Evolutionary conservation across 2,888 invertebrate genomes (phyloP).

Genomic region (Abrostola triplasia): DNA sequence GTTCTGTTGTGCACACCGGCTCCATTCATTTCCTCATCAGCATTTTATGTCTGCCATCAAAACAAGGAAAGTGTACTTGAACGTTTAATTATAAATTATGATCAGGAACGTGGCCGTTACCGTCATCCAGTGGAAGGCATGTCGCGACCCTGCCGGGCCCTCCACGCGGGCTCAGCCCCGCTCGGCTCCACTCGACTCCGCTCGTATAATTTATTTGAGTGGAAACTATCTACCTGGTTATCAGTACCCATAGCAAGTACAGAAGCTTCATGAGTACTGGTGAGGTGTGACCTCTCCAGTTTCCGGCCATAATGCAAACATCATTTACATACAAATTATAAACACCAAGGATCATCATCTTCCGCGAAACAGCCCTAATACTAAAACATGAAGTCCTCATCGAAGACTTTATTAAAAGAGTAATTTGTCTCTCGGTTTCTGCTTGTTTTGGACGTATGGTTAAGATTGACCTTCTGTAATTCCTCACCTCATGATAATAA

Average conservation of each 20-base stretch:
- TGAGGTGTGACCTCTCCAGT: too few species aligned
- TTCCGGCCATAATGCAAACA: too few species aligned
- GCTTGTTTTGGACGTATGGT: too few species aligned
- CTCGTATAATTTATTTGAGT: too few species aligned
- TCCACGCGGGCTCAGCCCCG: constrained; percentile 1
- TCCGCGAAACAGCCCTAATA: too few species aligned
- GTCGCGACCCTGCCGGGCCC: not conserved
- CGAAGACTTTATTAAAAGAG: too few species aligned
- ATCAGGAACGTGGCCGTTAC: constrained; percentile 7
- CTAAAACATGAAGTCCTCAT: too few species aligned
- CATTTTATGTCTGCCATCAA: constrained; percentile 4
- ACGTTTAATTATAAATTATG: constrained; percentile 10
- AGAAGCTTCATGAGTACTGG: constrained; percentile 1
- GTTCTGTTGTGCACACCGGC: not conserved
- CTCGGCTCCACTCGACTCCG: too few species aligned
- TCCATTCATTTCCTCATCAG: not conserved
- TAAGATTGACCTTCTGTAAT: not conserved
- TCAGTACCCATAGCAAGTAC: not conserved
- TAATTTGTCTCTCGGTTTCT: constrained; percentile 5
- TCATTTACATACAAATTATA: too few species aligned
- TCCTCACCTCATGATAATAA: not conserved
- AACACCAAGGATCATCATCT: too few species aligned
- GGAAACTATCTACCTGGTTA: constrained; percentile 6
- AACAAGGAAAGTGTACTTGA: constrained; percentile 10
- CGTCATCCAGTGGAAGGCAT: not conserved